A percentile compares a stretch with the other conserved stretches of the same genome.
Conservation (phyloP, 2,888 invertebrate genomes). For the Arctia plantaginis region DNA sequence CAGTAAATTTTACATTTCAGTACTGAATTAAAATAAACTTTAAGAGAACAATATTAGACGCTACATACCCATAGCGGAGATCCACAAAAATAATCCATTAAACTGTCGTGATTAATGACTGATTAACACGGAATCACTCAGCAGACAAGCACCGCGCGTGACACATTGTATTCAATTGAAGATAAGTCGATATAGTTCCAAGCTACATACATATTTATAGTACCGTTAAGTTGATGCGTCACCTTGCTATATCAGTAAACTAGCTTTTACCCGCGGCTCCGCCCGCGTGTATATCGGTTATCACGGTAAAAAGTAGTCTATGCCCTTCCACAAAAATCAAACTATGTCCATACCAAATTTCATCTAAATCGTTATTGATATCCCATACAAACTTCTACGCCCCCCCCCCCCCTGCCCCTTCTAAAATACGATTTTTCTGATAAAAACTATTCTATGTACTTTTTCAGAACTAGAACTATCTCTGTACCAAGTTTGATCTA, state of each 20-base stretch:
- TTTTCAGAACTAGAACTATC: no score
- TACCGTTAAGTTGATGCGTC: neutral
- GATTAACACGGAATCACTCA: neutral
- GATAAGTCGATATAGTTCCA: neutral
- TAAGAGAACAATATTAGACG: neutral
- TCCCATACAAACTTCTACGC: no score
- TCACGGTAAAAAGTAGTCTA: no score
- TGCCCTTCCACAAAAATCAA: no score
- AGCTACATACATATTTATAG: neutral
- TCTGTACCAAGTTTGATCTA: no score
- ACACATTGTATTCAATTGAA: neutral
- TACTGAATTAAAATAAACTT: neutral
- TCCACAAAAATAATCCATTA: conserved; percentile 14
- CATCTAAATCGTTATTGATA: no score
- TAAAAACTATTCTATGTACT: no score
- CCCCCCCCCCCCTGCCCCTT: no score
- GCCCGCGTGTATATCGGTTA: no score
- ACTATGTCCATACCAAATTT: no score
- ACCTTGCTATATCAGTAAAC: neutral
- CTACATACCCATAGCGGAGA: conserved; percentile 11
- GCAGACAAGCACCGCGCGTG: neutral
- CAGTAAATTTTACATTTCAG: neutral
- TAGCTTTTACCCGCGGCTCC: no score
- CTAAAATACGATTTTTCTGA: no score
- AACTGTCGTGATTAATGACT: neutral